Evolutionary conservation across 2,797 vertebrate genomes (phyloP).

Genomic region (Scleropages formosus): DNA sequence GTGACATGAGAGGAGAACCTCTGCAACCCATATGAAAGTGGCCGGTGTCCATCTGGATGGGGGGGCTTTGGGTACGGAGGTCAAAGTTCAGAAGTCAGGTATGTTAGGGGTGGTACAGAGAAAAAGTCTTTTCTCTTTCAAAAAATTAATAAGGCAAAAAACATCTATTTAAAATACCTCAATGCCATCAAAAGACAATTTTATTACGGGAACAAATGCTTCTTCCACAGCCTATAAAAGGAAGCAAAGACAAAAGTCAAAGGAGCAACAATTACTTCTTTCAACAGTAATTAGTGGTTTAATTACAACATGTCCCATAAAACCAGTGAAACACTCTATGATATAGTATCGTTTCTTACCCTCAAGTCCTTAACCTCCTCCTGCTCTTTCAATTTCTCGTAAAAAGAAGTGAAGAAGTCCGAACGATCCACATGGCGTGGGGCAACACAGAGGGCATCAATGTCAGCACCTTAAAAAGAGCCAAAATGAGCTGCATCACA

Average conservation of each 20-base stretch:
- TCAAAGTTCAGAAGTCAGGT: too few species aligned
- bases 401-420: slow-evolving; percentile 87
- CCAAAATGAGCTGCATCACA: neutral
- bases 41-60: too few species aligned
- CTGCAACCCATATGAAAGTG: too few species aligned
- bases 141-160: slow-evolving; percentile 23
- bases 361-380: slow-evolving; percentile 85
- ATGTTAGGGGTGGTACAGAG: too few species aligned
- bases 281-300: neutral
- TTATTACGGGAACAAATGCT: slow-evolving; percentile 86
- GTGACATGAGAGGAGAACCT: too few species aligned
- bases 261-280: neutral
- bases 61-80: too few species aligned
- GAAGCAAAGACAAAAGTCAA: slow-evolving; percentile 25
- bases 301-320: neutral
- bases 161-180: slow-evolving; percentile 73
- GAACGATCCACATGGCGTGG: slow-evolving; percentile 82
- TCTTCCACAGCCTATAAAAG: slow-evolving; percentile 78
- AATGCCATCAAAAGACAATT: slow-evolving; percentile 83
- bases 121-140: neutral
- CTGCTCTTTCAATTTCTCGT: slow-evolving; percentile 83
- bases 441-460: slow-evolving; percentile 84
- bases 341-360: slow-evolving; percentile 57
- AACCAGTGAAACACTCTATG: neutral
- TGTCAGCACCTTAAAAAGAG: slow-evolving; percentile 77